Conservation (phyloP, 2,113 vertebrate genomes). For the Aspiorhynchus laticeps region DNA sequence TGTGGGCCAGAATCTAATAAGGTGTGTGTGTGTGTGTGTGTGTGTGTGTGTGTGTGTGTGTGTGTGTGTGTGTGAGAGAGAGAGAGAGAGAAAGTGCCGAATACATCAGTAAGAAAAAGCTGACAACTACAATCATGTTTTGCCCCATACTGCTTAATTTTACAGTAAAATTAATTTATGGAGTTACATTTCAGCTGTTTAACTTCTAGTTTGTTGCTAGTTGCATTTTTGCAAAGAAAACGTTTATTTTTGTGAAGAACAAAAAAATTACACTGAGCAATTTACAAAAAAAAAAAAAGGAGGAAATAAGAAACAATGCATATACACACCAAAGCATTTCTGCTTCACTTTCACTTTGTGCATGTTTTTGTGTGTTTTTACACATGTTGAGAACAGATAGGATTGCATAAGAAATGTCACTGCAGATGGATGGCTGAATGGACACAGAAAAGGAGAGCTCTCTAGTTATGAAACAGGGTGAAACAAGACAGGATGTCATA, state of each 20-base stretch:
- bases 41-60: too few species aligned
- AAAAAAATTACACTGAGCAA: too few species aligned
- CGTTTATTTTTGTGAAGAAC: background rate
- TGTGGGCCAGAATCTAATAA: background rate
- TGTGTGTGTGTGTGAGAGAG: too few species aligned
- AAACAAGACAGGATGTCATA: constrained; percentile 41
- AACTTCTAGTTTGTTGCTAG: background rate
- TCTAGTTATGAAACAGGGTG: constrained; percentile 8
- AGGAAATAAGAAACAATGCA: background rate
- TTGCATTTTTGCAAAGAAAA: background rate
- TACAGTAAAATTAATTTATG: background rate
- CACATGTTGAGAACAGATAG: background rate
- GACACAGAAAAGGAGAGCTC: background rate
- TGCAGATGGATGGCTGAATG: constrained; percentile 14
- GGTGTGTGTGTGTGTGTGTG: too few species aligned
- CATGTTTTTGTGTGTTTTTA: background rate
- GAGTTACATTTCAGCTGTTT: background rate
- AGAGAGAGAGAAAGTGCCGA: background rate
- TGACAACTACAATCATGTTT: background rate
- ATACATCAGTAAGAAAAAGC: background rate
- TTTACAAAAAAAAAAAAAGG: background rate
- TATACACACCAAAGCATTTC: background rate
- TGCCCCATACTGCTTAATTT: background rate
- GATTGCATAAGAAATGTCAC: constrained; percentile 8
- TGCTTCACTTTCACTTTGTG: background rate